Evolutionary conservation across 2,888 invertebrate species (phyloP), one percentile per base, ranked within the genome.

Genomic region (Deroplatys truncata): DNA sequence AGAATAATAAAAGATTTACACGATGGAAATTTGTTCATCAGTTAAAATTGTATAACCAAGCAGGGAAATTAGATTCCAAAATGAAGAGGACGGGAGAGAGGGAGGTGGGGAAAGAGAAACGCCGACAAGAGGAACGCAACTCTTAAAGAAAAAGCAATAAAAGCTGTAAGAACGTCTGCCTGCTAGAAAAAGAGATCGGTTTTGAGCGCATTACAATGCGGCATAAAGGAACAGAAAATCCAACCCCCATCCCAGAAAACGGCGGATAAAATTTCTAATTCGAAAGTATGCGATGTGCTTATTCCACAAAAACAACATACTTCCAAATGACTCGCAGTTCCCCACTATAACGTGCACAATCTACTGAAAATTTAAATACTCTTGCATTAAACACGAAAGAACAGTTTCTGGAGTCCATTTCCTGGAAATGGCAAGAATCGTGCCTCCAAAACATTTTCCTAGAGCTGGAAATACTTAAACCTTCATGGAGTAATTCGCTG

Each of bases 11-110:
- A 89, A 85, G 85, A 89, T 85, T 89, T 89, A 89, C 85, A 85
- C 84, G 88, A 85, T 85, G 88, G 56, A 85, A 82, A 89, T 89
- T 89, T 31, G 88, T 89, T 89, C 88, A 89, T 85, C 88, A 89
- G 85, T 89, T 29, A 49, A 89, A 89, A 89, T 89, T 89, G 88
- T 85, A 85, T 89, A 84, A 82, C 85, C 29, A 88, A 88, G 84
- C 72, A 84, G 85, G 28, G 35, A 85, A 89, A 89, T 89, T 89
- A 85, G 88, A 89, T 85, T 85, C 82, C 43, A 82, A 35, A 89
- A 89, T 82, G 85, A 85, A 89, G 25, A n/a, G 15, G 16, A n/a
- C 8, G 25, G 72, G 25, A 43, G 35, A 87, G 28, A 35, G 20
- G 29, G 49, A 28, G n/a, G 29, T 0, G 86, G 29, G 35, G 10